Base-by-base conservation (phyloP, 2,888 invertebrate genomes). In the Pinctada fucata region DNA sequence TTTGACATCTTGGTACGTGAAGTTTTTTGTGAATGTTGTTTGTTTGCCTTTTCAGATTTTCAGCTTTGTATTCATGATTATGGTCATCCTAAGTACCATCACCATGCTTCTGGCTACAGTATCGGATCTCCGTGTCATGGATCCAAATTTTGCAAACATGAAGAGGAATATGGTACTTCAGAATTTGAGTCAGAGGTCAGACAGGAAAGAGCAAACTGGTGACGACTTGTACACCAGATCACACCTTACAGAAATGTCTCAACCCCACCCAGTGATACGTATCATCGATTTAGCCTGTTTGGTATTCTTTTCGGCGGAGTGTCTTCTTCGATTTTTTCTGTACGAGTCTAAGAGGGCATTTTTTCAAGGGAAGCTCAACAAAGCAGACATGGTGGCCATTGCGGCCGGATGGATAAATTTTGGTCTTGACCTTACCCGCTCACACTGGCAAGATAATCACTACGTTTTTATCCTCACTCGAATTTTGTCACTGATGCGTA, bases 351-450 rank as follows among this genome's bases (percentile, higher is more conserved):
- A 58, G 10, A 31, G 16, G 2, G 6, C 48, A 16, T 76, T 76
- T 45, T 70, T 76, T 10, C 63, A 48, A 8, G 45, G 50, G 4
- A 13, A 48, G 31, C 50, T 64, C 2, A 76, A 76, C 47, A 63
- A 70, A 4, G 6, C 64, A 16, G 76, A 76, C 16, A 13, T 63
- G n/a, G 45, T 76, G 13, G n/a, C n/a, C 5, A 76, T 70, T 49
- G 1, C 70, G 2, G 31, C 70, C 3, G 63, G 67, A 13, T 76
- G 76, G 76, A 50, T 63, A 16, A 48, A 70, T 63, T 63, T 49
- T 13, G 13, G 3, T 3, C 64, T 69, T 63, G 49, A 64, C 0
- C 0, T 49, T 31, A 49, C 31, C 3, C 8, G 2, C 45, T 4
- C n/a, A 10, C 8, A 49, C 4, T 63, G 48, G 5, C 64, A n/a